A percentile compares a stretch with the other conserved stretches of the same genome.
Evolutionary conservation across 2,888 invertebrate genomes (phyloP).

Genomic region (Ophion obscuratus): DNA sequence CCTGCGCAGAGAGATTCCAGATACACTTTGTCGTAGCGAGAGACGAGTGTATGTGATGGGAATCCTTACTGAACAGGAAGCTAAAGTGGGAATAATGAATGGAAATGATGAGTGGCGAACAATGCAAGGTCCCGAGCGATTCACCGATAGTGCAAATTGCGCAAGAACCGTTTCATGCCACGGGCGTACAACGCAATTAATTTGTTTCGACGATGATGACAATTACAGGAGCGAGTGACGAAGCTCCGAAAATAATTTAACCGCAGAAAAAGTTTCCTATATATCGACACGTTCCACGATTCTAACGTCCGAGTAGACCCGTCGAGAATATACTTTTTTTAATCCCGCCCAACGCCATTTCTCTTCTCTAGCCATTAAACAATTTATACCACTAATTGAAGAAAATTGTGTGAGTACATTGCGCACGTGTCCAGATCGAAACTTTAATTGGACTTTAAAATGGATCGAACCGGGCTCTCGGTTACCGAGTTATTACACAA

Average conservation of each 20-base stretch:
- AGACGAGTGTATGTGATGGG: conserved; percentile 4
- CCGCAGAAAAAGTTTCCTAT: background rate
- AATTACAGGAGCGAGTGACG: conserved; percentile 15
- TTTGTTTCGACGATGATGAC: conserved; percentile 17
- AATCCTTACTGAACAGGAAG: conserved; percentile 27
- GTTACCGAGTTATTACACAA: conserved; percentile 52
- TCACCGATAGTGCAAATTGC: conserved; percentile 38
- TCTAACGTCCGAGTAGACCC: background rate
- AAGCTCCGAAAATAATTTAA: conserved; percentile 1
- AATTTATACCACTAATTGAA: conserved; percentile 53
- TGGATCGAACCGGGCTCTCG: conserved; percentile 46
- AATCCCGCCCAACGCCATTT: conserved; percentile 21
- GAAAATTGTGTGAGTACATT: conserved; percentile 42
- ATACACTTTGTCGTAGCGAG: conserved; percentile 28
- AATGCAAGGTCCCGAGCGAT: conserved; percentile 57
- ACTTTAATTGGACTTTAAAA: conserved; percentile 58
- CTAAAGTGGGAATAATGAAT: conserved; percentile 39
- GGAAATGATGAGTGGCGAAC: conserved; percentile 48
- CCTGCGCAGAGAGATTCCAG: conserved; percentile 34
- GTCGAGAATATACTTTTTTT: conserved; percentile 28
- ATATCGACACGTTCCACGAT: background rate
- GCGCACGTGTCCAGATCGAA: conserved; percentile 18
- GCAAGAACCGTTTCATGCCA: conserved; percentile 16
- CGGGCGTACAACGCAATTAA: conserved; percentile 39
- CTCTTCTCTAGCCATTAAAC: conserved; percentile 42